Evolutionary conservation across 2,797 vertebrate genomes (phyloP), one percentile per base, ranked within the genome.

Genomic region (Erethizon dorsatum): DNA sequence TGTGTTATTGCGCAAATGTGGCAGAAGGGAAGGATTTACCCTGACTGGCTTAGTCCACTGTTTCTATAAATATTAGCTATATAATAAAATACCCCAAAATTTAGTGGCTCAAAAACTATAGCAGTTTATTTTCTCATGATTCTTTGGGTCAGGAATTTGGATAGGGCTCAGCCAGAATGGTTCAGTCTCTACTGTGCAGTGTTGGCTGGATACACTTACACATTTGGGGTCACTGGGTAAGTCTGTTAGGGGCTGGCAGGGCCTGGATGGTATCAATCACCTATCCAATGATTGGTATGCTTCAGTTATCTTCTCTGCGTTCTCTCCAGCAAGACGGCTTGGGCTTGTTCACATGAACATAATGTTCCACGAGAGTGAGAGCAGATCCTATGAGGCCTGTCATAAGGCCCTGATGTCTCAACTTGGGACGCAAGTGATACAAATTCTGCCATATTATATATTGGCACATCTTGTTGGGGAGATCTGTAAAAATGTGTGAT

Each of bases 41-140:
- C 33, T 57, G n/a, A 69, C 79, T 77, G 54, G 12, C 54, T 63
- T 37, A 47, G 7, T 14, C 59, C 33, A 45, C 6, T 67, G n/a
- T 95, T 93, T 88, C 31, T 11, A 67, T 63, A 84, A 80, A 15
- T 54, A 47, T 97, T 61, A 77, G 24, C 24, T 88, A 80, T 13
- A 4, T 90, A 82, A 69, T 17, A 88, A 71, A 94, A 79, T 15
- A n/a, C 20, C 20, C 6, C 20, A 59, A 85, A 91, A 73, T 83
- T 88, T 63, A 84, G 52, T 18, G 63, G 2, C 33, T 82, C 50
- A 47, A 41, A 88, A 87, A 11, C 2, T 31, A 86, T 2, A 41
- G 33, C 14, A n/a, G 0, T 59, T 71, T 69, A 52, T 85, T 82
- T 63, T 13, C n/a, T 95, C 22, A 7, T 88, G 37, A 87, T 37